Evolutionary conservation across 1,140 invertebrate species (phyloP), one percentile per base, ranked within the genome.

Genomic region (Plodia interpunctella): DNA sequence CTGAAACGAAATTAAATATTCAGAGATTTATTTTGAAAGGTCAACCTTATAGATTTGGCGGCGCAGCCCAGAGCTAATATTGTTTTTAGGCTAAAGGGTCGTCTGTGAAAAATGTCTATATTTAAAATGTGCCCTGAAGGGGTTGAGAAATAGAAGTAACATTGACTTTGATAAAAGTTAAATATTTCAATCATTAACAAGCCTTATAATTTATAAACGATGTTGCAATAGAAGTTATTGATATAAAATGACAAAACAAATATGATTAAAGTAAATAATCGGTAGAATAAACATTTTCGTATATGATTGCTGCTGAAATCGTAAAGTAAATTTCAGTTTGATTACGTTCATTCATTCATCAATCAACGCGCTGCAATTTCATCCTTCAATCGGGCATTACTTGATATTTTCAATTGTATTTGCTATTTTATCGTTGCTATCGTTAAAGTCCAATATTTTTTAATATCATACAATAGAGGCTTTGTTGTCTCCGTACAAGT

Each of bases 301-400:
- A 44, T 5, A 44, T 15, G 13, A 15, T 44, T 44, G 13, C 5
- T 3, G 1, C 13, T 17, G 38, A 44, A 44, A 44, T 44, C 38
- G 2, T 15, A 44, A 17, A 44, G 13, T 44, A 15, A 44, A 44
- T 35, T 25, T 25, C 30, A 32, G 30, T 44, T 44, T 44, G 38
- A 44, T 15, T 44, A 44, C 38, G 38, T 44, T 15, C 6, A 32
- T 38, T 38, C 35, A 38, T 44, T n/a, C 38, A 44, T 44, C 38
- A 44, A 44, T 44, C 38, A 44, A 44, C 38, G 38, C 15, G 15
- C 15, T 44, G 15, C 38, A 44, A 44, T 44, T n/a, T 44, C 38
- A 15, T 32, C 30, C 10, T 10, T 32, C 6, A 32, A 32, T 32
- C 11, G 4, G 30, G 6, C 10, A 44, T 44, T 6, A n/a, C 15